phyloP scores from a whole-genome alignment of 2,888 invertebrate genomes.

The Eilema caniola region DNA sequence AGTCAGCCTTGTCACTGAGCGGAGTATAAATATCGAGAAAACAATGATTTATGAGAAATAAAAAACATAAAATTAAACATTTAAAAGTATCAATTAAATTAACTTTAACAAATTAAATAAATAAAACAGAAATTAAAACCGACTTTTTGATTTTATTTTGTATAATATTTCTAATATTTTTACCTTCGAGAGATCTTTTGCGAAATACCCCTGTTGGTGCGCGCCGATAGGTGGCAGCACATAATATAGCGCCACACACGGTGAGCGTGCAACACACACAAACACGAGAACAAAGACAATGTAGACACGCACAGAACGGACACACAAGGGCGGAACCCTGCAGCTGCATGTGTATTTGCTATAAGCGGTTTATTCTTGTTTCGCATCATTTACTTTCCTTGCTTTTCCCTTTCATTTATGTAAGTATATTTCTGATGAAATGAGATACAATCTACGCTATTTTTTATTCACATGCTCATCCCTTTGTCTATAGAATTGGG shows the following conservation, averaged over 20 bases:
- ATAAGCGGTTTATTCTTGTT: constrained; percentile 71
- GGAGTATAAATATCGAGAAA: constrained; percentile 75
- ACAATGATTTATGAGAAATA: constrained; percentile 71
- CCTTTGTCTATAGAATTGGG: constrained; percentile 76
- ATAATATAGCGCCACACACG: constrained; percentile 85
- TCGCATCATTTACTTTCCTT: constrained; percentile 48
- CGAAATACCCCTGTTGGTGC: constrained; percentile 95
- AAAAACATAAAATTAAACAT: constrained; percentile 57
- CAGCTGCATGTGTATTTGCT: constrained; percentile 86
- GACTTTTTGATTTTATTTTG: constrained; percentile 71
- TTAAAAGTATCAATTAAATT: constrained; percentile 65
- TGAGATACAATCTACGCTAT: constrained; percentile 73
- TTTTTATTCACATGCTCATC: constrained; percentile 77
- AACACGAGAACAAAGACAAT: constrained; percentile 87
- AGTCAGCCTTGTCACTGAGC: constrained; percentile 43
- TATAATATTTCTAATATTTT: constrained; percentile 87
- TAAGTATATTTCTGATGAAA: constrained; percentile 50
- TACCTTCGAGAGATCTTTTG: constrained; percentile 99
- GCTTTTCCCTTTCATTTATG: constrained; percentile 46
- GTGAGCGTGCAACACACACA: constrained; percentile 88
- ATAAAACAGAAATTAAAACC: constrained; percentile 72
- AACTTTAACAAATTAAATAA: constrained; percentile 67
- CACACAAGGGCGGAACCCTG: constrained; percentile 77
- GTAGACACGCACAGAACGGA: constrained; percentile 86
- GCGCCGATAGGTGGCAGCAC: constrained; percentile 84